Evolutionary conservation across 2,797 vertebrate species (phyloP), one percentile per base, ranked within the genome.

Genomic region (Peromyscus attwateri): DNA sequence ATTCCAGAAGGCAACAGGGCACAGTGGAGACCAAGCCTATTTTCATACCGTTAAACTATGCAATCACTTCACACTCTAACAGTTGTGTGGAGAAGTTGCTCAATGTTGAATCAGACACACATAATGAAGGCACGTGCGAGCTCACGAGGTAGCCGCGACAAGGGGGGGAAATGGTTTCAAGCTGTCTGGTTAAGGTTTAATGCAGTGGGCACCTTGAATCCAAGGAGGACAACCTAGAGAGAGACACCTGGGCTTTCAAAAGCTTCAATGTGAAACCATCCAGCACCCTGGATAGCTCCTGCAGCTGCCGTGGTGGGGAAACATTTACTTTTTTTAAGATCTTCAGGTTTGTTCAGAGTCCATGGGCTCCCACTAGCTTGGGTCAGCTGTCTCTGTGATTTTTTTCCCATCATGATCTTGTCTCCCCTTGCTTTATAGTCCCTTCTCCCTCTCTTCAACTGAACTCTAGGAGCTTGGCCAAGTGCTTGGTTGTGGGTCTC

Each of bases 251-350:
- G 64, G 23, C 6, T 43, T 66, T 89, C 46, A 52, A 92, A 95
- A 92, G 40, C 60, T 2, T 49, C 49, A 17, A 31, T 13, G 10
- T n/a, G 23, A 96, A 49, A 62, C 11, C 60, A 29, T 95, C 96
- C 96, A 98, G 98, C 92, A 98, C 98, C 97, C 92, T 98, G 97
- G 97, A 97, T 95, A 98, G 98, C 96, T 97, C 97, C 97, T 29
- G 17, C 3, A 52, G 16, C 23, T n/a, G 82, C 62, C 17, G 16
- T 31, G 0, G 3, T n/a, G 8, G 13, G 4, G 77, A 66, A 46
- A 43, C 87, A 68, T n/a, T 87, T 14, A 12, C 2, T 91, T 83
- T 88, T 43, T 73, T 46, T 34, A n/a, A 46, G 29, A 83, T 43
- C 5, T 2, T 73, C 13, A 37, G 68, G 12, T 13, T 85, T 85